These are phyloP conservation scores for Threskiornis aethiopicus DNA, from an alignment of 2,797 vertebrate genomes.

Conservation along the genomic window DNA sequence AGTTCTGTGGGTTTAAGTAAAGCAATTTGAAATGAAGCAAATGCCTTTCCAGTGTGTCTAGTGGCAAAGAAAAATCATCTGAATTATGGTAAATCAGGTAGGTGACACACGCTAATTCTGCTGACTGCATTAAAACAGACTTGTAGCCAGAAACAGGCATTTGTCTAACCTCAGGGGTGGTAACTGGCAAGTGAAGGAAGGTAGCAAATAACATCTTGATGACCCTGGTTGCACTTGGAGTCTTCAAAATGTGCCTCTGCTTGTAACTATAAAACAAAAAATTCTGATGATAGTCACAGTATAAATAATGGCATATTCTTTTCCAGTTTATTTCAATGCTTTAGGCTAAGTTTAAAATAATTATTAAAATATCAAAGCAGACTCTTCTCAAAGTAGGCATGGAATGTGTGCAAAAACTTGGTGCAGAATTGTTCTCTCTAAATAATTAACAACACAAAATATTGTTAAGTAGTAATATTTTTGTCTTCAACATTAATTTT, in stretches of 20 bases:
- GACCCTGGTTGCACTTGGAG: background rate
- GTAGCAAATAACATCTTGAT: background rate
- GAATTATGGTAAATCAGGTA: background rate
- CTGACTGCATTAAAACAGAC: background rate
- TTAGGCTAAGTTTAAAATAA: background rate
- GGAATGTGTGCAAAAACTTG: background rate
- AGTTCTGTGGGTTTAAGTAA: background rate
- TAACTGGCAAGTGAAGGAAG: background rate
- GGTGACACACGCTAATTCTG: background rate
- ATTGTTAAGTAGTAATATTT: background rate
- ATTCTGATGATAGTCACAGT: background rate
- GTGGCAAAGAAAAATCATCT: background rate
- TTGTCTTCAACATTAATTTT: background rate
- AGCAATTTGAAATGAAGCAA: background rate
- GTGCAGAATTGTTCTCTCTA: background rate
- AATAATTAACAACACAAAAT: background rate
- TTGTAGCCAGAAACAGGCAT: background rate
- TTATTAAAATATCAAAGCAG: background rate
- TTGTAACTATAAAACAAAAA: background rate
- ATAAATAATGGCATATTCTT: background rate
- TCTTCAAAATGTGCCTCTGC: background rate
- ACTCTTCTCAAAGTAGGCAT: background rate
- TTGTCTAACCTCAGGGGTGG: background rate
- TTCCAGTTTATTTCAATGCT: background rate
- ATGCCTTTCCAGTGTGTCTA: background rate